Conservation (phyloP, 53 echinoderm and acorn worm genomes). For the Arbacia lixula region DNA sequence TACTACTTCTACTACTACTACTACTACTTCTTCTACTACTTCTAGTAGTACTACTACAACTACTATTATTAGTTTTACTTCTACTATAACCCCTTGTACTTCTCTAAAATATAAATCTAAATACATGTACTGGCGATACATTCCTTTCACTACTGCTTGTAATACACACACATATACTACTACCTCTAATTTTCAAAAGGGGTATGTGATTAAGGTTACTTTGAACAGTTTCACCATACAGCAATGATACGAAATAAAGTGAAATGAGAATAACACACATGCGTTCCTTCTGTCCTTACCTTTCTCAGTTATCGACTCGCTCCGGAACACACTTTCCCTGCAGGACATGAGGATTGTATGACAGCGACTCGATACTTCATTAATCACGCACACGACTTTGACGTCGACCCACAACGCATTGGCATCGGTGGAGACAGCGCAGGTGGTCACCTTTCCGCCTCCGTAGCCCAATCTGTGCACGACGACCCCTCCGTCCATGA, state of each 20-base stretch:
- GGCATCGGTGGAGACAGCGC: constrained; percentile 87
- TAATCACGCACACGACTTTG: constrained; percentile 68
- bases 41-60: background rate
- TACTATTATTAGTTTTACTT: background rate
- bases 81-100: background rate
- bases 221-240: too few species aligned
- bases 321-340: constrained; percentile 73
- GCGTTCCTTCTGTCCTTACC: background rate
- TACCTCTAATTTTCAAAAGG: too few species aligned
- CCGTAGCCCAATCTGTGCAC: constrained; percentile 69
- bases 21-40: background rate
- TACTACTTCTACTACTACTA: background rate
- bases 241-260: too few species aligned
- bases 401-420: constrained; percentile 62
- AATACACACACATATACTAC: too few species aligned
- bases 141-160: too few species aligned
- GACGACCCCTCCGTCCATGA: constrained; percentile 67
- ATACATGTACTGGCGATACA: too few species aligned
- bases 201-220: too few species aligned
- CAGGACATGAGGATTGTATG: constrained; percentile 72
- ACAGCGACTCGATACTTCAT: constrained; percentile 74
- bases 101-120: too few species aligned
- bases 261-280: too few species aligned
- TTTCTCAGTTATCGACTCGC: constrained; percentile 76
- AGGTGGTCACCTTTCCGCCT: constrained; percentile 75